Conservation (phyloP, 2,888 invertebrate genomes). For the Catocala fraxini region DNA sequence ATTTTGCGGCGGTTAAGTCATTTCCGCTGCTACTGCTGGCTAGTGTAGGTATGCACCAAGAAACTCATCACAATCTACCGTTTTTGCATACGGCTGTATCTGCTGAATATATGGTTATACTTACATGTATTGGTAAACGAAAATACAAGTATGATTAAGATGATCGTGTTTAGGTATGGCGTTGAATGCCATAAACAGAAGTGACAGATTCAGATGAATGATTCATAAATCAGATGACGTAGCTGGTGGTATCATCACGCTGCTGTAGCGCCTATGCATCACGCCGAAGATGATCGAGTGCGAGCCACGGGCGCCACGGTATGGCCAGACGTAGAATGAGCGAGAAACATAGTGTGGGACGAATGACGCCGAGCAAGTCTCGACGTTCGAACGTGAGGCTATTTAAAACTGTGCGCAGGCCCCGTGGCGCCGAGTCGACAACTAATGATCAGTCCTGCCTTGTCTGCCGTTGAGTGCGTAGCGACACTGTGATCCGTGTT, state of each 20-base stretch:
- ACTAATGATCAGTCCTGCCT: constrained; percentile 86
- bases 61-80: constrained; percentile 15
- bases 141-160: constrained; percentile 71
- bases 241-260: constrained; percentile 53
- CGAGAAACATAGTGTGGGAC: constrained; percentile 86
- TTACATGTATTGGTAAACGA: constrained; percentile 29
- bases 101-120: background rate
- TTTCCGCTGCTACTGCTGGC: constrained; percentile 29
- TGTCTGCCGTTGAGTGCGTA: constrained; percentile 80
- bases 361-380: constrained; percentile 78
- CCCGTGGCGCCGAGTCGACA: constrained; percentile 85
- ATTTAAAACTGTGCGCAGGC: constrained; percentile 88
- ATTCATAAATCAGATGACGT: constrained; percentile 79
- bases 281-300: constrained; percentile 46
- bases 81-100: constrained; percentile 9
- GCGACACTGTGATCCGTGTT: constrained; percentile 80
- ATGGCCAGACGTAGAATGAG: constrained; percentile 79
- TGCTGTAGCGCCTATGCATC: constrained; percentile 55
- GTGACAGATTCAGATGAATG: constrained; percentile 75
- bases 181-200: constrained; percentile 75
- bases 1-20: constrained; percentile 26
- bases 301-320: constrained; percentile 32
- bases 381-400: constrained; percentile 82
- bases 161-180: constrained; percentile 50
- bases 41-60: constrained; percentile 9